Base-by-base conservation (phyloP, 2,888 invertebrate species). In the Xanthorhoe spadicearia region DNA sequence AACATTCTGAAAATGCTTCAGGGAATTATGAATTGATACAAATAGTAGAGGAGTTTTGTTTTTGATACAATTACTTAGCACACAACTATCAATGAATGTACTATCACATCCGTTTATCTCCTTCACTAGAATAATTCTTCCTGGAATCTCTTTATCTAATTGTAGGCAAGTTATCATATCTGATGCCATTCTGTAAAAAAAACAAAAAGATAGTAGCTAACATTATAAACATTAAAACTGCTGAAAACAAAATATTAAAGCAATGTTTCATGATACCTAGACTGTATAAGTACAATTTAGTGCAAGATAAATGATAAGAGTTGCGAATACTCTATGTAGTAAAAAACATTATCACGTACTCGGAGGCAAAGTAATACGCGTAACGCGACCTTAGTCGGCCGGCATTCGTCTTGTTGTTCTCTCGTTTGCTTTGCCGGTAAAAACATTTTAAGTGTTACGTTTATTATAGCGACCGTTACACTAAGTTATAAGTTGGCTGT, bases 61-160 rank as follows among this genome's bases (percentile, higher is more conserved):
- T 74, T 94, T 94, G 57, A 95, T 82, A 43, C 95, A 94, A 74
- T 96, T 94, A 0, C 94, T 94, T 56, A 96, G 85, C 13, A 96
- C 89, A 75, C 95, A 95, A 80, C 95, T 96, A 48, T 95, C 92
- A 60, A 97, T 84, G 81, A 97, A 97, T 79, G 95, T 95, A 63
- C 96, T 95, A 83, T 97, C 96, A 74, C 95, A 95, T 57, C 95
- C 94, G 68, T 95, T 94, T 55, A 95, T 94, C 86, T 97, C 97
- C 80, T 95, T 95, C 35, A 96, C 94, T 58, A 95, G 90, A 67
- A 96, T 93, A 49, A 95, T 88, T 85, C 93, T 94, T 62, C 89
- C 93, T 32, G 88, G 81, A 54, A 94, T 85, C 57, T 93, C 88
- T 75, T 93, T 93, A 76, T 96, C 95, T 70, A 96, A 89, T 57